A percentile compares a stretch with the other conserved stretches of the same genome.
These are phyloP conservation scores for Menura novaehollandiae DNA, from an alignment of 2,113 vertebrate species.

Conservation along the genomic window DNA sequence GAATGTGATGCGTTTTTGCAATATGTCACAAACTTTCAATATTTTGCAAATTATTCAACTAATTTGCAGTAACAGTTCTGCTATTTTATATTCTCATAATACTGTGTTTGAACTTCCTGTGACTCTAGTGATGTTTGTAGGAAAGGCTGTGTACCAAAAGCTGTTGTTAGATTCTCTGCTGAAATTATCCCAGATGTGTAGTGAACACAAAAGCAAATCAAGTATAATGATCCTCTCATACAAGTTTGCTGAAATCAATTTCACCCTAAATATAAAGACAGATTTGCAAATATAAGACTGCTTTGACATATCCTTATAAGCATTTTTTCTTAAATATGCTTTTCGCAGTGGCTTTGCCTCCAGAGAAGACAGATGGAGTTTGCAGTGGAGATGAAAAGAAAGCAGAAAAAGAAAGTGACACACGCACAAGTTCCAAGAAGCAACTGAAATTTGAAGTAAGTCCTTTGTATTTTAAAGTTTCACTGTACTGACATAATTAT, in stretches of 20 bases:
- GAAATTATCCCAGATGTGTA: constrained; percentile 23
- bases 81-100: constrained; percentile 27
- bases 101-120: constrained; percentile 26
- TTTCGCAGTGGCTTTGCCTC: constrained; percentile 89
- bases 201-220: constrained; percentile 52
- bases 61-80: constrained; percentile 19
- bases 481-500: background rate
- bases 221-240: constrained; percentile 49
- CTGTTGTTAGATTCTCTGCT: constrained; percentile 19
- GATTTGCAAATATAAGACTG: constrained; percentile 45
- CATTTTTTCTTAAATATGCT: constrained; percentile 24
- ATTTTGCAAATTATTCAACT: constrained; percentile 33
- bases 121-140: constrained; percentile 7
- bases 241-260: constrained; percentile 32
- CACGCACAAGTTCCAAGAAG: constrained; percentile 81
- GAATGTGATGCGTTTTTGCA: background rate
- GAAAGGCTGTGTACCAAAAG: constrained; percentile 2
- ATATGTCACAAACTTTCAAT: background rate
- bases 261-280: constrained; percentile 20
- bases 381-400: constrained; percentile 87
- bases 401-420: constrained; percentile 80
- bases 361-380: constrained; percentile 88
- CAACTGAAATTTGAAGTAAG: constrained; percentile 97
- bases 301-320: constrained; percentile 44
- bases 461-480: constrained; percentile 16